Percentiles rank a stretch among this genome's conserved stretches.
These are phyloP conservation scores for Noctua fimbriata DNA, from an alignment of 2,888 invertebrate species.

Conservation along the genomic window DNA sequence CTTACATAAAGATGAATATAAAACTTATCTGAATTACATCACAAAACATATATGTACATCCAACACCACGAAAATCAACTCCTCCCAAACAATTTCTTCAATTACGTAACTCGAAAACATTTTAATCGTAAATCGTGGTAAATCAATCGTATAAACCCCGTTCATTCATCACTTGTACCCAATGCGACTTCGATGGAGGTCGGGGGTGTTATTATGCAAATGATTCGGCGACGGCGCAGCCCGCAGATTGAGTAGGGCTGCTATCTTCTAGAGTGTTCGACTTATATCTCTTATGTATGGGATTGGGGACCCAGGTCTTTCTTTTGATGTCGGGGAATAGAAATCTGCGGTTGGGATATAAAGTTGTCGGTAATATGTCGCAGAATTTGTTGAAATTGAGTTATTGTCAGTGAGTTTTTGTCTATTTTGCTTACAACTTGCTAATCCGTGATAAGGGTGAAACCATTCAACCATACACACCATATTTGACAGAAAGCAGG, in stretches of 20 bases:
- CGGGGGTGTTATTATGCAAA: conserved; percentile 71
- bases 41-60: not conserved
- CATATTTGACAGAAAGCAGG: not conserved
- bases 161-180: conserved; percentile 61
- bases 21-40: not conserved
- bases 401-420: not conserved
- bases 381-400: not conserved
- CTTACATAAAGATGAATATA: not conserved
- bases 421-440: not conserved
- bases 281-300: conserved; percentile 26
- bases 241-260: conserved; percentile 65
- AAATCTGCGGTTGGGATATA: not conserved
- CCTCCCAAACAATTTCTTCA: conserved; percentile 42
- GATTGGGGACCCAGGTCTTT: conserved; percentile 14
- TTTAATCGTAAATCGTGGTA: conserved; percentile 58
- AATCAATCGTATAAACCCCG: conserved; percentile 62
- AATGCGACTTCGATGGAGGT: conserved; percentile 61
- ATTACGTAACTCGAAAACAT: conserved; percentile 49
- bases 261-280: conserved; percentile 40
- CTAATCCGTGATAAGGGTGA: not conserved
- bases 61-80: not conserved
- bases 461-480: not conserved
- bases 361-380: not conserved
- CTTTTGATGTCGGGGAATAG: conserved; percentile 25
- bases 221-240: conserved; percentile 59